A percentile compares a stretch with the other conserved stretches of the same genome.
These are phyloP conservation scores for Lasius platythorax DNA, from an alignment of 2,888 invertebrate genomes.

Conservation along the genomic window DNA sequence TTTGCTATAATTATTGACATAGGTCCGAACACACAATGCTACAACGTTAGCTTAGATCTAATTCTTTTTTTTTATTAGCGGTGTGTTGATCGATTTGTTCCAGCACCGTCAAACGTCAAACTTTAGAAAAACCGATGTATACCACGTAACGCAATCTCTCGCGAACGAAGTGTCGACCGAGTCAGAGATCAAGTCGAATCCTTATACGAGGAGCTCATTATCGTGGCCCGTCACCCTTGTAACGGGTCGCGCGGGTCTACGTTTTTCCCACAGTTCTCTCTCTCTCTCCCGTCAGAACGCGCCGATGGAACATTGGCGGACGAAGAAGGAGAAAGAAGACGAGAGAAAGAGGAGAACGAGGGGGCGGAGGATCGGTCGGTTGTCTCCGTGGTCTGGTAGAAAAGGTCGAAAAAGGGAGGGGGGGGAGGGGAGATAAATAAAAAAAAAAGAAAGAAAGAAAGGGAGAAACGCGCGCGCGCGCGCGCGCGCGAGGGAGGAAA, in stretches of 20 bases:
- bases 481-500: slow-evolving; percentile 49
- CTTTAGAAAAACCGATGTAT: not conserved
- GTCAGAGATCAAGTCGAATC: slow-evolving; percentile 46
- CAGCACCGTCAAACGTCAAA: not conserved
- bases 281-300: slow-evolving; percentile 36
- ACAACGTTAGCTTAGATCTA: not conserved
- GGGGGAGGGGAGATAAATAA: slow-evolving; percentile 57
- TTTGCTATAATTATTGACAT: not conserved
- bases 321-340: slow-evolving; percentile 40
- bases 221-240: slow-evolving; percentile 53
- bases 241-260: slow-evolving; percentile 50
- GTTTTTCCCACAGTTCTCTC: slow-evolving; percentile 71
- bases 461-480: slow-evolving; percentile 47
- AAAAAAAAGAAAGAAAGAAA: slow-evolving; percentile 31
- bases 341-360: slow-evolving; percentile 30
- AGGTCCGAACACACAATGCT: not conserved
- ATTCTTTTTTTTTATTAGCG: not conserved
- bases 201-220: slow-evolving; percentile 46
- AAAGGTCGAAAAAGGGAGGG: slow-evolving; percentile 72
- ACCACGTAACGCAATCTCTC: not conserved
- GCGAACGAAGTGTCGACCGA: slow-evolving; percentile 38
- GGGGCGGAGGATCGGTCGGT: slow-evolving; percentile 70
- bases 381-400: slow-evolving; percentile 74
- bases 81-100: not conserved
- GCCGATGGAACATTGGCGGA: slow-evolving; percentile 44